Conservation (phyloP, 2,888 invertebrate species). For the Abrostola tripartita region DNA sequence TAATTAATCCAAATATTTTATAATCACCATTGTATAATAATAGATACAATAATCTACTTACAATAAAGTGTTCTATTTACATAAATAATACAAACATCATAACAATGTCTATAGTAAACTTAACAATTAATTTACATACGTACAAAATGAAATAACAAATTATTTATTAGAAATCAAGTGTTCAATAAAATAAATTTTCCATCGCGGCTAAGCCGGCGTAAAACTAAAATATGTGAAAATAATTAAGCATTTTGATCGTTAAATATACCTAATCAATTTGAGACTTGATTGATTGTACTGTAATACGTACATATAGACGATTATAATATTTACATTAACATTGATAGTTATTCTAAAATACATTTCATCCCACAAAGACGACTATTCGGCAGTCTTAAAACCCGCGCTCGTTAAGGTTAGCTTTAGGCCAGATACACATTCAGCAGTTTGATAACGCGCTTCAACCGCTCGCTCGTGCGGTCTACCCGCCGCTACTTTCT, state of each 20-base stretch:
- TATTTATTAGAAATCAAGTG: constrained; percentile 35
- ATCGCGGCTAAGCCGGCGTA: constrained; percentile 52
- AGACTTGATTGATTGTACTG: constrained; percentile 50
- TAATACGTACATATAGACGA: constrained; percentile 52
- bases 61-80: constrained; percentile 75
- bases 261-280: constrained; percentile 46
- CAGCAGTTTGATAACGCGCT: constrained; percentile 29
- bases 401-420: constrained; percentile 50
- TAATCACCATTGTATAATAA: constrained; percentile 65
- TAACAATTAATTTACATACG: constrained; percentile 83
- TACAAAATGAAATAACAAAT: constrained; percentile 83
- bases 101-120: constrained; percentile 84
- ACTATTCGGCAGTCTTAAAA: constrained; percentile 66
- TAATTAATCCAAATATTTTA: constrained; percentile 69
- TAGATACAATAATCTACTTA: constrained; percentile 79
- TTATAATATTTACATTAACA: constrained; percentile 69
- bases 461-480: constrained; percentile 19
- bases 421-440: constrained; percentile 35
- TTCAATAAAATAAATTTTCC: constrained; percentile 41
- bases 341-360: constrained; percentile 60
- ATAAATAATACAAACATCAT: constrained; percentile 85
- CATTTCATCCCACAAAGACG: constrained; percentile 54
- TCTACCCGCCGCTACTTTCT: constrained; percentile 12
- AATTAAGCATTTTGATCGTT: constrained; percentile 59
- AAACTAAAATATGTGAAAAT: constrained; percentile 49